Evolutionary conservation across 2,797 vertebrate species (phyloP).

Genomic region (Anabacerthia variegaticeps): DNA sequence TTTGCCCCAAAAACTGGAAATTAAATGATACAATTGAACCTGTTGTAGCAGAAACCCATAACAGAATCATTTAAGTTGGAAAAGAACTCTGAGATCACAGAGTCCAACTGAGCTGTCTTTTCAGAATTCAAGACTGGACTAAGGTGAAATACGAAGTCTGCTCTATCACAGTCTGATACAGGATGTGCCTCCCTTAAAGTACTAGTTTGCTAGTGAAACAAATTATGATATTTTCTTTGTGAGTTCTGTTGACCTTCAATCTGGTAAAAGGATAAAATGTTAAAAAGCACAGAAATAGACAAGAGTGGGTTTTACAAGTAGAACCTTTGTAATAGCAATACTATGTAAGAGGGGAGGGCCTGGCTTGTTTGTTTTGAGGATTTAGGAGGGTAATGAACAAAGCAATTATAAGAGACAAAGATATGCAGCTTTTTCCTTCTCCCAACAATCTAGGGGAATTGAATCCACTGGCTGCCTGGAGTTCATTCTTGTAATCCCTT

Average conservation of each 20-base stretch:
- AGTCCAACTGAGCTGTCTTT: not conserved
- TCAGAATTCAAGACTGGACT: not conserved
- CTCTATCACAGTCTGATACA: not conserved
- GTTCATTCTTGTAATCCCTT: conserved; percentile 48
- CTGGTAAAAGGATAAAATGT: conserved; percentile 35
- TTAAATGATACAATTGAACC: not conserved
- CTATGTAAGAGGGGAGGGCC: not conserved
- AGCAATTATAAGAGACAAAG: conserved; percentile 54
- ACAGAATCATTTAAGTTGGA: not conserved
- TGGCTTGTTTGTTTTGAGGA: conserved; percentile 11
- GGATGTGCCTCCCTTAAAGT: not conserved
- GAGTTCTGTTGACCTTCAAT: conserved; percentile 39
- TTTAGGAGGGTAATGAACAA: conserved; percentile 53
- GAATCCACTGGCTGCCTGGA: conserved; percentile 43
- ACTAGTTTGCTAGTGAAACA: not conserved
- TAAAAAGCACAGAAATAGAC: conserved; percentile 13
- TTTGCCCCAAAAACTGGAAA: not conserved
- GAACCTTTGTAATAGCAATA: conserved; percentile 16
- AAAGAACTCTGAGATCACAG: not conserved
- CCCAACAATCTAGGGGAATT: conserved; percentile 26
- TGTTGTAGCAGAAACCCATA: not conserved
- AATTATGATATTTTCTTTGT: not conserved
- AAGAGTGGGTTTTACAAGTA: conserved; percentile 10
- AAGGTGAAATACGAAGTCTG: not conserved
- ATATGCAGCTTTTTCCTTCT: conserved; percentile 28